phyloP scores from a whole-genome alignment of 2,888 invertebrate species.

The Alentia gelatinosa region DNA sequence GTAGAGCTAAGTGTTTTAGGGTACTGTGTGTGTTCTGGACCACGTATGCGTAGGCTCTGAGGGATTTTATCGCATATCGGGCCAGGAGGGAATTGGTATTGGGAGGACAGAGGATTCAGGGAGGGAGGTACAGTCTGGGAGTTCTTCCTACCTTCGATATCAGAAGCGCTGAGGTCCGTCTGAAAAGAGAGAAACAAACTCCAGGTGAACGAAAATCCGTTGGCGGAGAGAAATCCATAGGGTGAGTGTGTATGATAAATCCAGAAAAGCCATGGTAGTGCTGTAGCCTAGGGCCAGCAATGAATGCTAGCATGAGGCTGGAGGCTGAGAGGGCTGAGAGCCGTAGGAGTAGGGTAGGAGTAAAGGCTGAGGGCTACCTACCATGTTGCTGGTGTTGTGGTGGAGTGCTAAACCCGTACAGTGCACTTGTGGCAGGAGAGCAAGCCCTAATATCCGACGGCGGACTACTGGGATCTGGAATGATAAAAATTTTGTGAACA shows the following conservation, averaged over 20 bases:
- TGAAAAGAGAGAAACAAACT: constrained; percentile 24
- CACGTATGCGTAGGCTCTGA: no score
- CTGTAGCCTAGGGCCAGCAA: background rate
- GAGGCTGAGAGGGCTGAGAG: background rate
- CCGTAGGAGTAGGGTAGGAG: background rate
- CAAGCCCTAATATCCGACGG: constrained; percentile 49
- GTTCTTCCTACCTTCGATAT: constrained; percentile 41
- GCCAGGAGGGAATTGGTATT: background rate
- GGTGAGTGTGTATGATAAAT: background rate
- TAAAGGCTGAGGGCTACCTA: constrained; percentile 1
- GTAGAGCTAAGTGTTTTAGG: no score
- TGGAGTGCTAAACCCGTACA: constrained; percentile 48
- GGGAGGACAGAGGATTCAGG: background rate
- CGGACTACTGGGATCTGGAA: constrained; percentile 54
- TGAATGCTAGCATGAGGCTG: background rate
- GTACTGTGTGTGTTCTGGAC: no score
- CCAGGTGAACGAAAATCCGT: background rate
- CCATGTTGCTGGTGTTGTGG: constrained; percentile 7
- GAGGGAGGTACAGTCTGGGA: background rate
- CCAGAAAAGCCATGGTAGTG: background rate
- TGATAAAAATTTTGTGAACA: constrained; percentile 54
- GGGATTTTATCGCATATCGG: no score
- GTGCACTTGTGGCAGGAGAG: background rate
- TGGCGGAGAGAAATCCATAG: background rate
- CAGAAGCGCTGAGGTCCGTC: constrained; percentile 48